These are phyloP conservation scores for Elgaria multicarinata DNA, from an alignment of 2,113 vertebrate genomes.

Conservation along the genomic window DNA sequence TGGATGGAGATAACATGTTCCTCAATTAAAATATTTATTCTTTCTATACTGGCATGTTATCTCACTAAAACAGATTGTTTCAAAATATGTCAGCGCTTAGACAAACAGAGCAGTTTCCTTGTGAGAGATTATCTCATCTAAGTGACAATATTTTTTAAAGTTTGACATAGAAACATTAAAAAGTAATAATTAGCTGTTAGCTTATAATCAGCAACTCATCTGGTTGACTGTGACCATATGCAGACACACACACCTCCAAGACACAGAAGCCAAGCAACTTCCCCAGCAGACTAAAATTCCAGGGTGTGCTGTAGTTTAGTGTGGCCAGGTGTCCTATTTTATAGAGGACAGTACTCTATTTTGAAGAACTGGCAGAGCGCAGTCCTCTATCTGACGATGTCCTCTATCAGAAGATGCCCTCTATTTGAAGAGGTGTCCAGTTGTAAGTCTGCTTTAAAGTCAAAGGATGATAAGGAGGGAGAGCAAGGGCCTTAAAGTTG, in stretches of 20 bases:
- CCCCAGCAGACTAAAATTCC: background rate
- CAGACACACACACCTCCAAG: background rate
- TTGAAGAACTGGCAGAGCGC: no score
- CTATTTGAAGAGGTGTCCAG: no score
- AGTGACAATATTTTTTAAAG: background rate
- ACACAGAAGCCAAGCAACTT: background rate
- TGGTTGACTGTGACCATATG: background rate
- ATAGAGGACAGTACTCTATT: no score
- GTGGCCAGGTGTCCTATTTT: no score
- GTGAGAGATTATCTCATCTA: background rate
- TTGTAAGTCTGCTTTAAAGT: no score
- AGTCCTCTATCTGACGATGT: no score
- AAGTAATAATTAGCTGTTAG: background rate
- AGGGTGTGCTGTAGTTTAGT: no score
- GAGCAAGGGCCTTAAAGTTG: no score
- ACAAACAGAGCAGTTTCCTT: background rate
- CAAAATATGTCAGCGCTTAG: background rate
- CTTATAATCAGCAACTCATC: background rate
- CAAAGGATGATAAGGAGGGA: no score
- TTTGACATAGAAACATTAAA: no score
- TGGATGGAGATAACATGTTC: background rate
- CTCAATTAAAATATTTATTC: conserved; percentile 11
- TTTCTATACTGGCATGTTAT: background rate
- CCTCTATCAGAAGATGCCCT: no score
- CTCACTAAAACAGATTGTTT: background rate